Evolutionary conservation across 2,888 invertebrate species (phyloP).

Genomic region (Cetonia aurata): DNA sequence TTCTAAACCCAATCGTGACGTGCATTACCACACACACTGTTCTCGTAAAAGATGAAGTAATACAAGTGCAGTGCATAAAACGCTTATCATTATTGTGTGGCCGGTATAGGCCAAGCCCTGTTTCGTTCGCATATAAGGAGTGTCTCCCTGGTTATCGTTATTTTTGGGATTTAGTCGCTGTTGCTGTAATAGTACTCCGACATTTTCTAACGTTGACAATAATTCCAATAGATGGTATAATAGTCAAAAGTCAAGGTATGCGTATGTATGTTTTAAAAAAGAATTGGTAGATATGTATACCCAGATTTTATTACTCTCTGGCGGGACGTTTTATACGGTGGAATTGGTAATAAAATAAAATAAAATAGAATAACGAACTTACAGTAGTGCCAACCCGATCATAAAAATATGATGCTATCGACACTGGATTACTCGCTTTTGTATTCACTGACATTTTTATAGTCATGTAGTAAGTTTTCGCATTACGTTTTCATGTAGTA

Average conservation of each 20-base stretch:
- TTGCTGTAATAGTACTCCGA: constrained; percentile 8
- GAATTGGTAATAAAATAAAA: neutral
- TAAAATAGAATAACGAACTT: too few relatives aligned
- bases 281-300: too few relatives aligned
- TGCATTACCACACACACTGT: neutral
- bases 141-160: constrained; percentile 7
- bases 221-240: constrained; percentile 12
- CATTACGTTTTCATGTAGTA: too few relatives aligned
- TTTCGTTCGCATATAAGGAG: constrained; percentile 13
- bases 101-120: constrained; percentile 2
- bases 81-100: neutral
- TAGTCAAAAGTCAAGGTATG: neutral
- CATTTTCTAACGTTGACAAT: constrained; percentile 28
- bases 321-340: neutral
- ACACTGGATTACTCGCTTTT: too few relatives aligned
- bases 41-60: constrained; percentile 16
- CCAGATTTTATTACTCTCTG: neutral
- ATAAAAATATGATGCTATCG: too few relatives aligned
- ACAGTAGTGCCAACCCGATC: too few relatives aligned
- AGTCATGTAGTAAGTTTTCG: too few relatives aligned
- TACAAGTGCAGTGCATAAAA: constrained; percentile 7
- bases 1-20: constrained; percentile 18
- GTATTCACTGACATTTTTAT: too few relatives aligned
- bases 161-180: constrained; percentile 24
- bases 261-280: neutral